phyloP scores from a whole-genome alignment of 2,888 invertebrate species.

The Lypha dubia region DNA sequence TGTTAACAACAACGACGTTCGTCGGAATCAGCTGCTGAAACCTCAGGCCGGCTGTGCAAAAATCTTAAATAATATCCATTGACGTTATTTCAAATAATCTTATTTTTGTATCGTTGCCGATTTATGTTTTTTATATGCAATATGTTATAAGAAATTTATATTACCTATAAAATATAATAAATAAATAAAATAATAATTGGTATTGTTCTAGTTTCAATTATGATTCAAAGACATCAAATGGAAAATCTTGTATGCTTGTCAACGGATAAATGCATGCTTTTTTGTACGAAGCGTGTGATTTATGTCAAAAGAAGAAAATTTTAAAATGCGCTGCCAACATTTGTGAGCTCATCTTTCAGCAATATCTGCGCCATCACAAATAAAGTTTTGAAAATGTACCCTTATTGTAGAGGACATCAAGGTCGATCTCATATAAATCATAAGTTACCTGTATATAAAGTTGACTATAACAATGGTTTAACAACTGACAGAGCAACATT shows the following conservation, averaged over 20 bases:
- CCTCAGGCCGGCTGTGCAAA: too few relatives aligned
- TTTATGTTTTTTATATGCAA: not conserved
- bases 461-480: conserved; percentile 32
- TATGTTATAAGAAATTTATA: not conserved
- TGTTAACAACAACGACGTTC: too few relatives aligned
- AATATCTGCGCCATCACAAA: conserved; percentile 43
- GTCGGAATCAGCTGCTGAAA: too few relatives aligned
- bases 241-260: conserved; percentile 39
- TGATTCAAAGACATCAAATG: conserved; percentile 23
- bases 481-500: conserved; percentile 37
- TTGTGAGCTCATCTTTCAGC: conserved; percentile 30
- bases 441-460: conserved; percentile 45
- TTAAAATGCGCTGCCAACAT: conserved; percentile 39
- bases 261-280: conserved; percentile 58
- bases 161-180: not conserved
- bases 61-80: too few relatives aligned
- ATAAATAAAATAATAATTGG: not conserved
- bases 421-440: conserved; percentile 58
- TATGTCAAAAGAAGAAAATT: conserved; percentile 61
- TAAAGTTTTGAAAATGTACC: conserved; percentile 50
- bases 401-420: conserved; percentile 32
- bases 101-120: too few relatives aligned
- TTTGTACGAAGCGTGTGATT: conserved; percentile 49
- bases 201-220: conserved; percentile 50
- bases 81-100: too few relatives aligned